A percentile compares a stretch with the other conserved stretches of the same genome.
Evolutionary conservation across 53 echinoderm and acorn worm species (phyloP).

Genomic region (Henricia sp.): DNA sequence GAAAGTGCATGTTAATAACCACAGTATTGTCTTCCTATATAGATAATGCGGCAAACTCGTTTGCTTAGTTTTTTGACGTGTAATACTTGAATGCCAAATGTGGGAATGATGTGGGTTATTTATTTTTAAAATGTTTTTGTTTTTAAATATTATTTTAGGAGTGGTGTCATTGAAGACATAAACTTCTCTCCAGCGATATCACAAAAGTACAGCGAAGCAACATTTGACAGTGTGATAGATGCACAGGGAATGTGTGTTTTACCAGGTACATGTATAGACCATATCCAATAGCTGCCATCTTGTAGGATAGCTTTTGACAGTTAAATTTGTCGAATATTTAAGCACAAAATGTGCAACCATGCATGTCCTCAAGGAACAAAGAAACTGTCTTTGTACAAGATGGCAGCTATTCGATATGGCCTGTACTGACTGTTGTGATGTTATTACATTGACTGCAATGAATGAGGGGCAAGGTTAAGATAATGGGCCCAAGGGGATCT

Average conservation of each 20-base stretch:
- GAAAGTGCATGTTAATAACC: no score
- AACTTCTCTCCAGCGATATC: slow-evolving; percentile 63
- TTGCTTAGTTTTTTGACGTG: background rate
- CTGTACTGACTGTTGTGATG: no score
- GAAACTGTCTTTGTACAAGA: background rate
- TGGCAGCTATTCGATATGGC: background rate
- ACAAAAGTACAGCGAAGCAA: slow-evolving; percentile 51
- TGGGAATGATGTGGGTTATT: background rate
- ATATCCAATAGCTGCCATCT: background rate
- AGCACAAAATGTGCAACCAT: no score
- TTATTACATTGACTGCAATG: no score
- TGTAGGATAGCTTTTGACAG: no score
- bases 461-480: no score
- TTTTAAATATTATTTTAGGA: slow-evolving; percentile 40
- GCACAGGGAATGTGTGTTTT: slow-evolving; percentile 88
- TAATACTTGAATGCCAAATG: background rate
- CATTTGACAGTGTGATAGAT: slow-evolving; percentile 81
- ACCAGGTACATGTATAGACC: slow-evolving; percentile 71
- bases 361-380: background rate
- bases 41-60: no score
- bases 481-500: no score
- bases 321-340: background rate
- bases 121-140: background rate
- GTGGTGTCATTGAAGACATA: slow-evolving; percentile 79
- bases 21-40: no score